Evolutionary conservation across 2,888 invertebrate species (phyloP), one percentile per base, ranked within the genome.

Genomic region (Aleiodes alternator): DNA sequence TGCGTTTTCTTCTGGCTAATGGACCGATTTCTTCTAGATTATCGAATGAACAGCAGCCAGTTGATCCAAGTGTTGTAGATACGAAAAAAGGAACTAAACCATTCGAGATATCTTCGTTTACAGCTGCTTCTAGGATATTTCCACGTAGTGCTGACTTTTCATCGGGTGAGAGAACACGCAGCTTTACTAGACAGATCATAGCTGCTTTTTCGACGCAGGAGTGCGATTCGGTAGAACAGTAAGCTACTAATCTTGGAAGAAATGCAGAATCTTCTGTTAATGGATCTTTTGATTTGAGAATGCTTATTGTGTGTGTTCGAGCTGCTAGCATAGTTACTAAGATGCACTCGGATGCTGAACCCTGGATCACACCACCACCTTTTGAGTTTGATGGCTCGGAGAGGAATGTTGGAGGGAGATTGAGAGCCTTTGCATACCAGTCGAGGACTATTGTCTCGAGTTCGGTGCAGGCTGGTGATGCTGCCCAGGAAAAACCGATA

Each of bases 401-500:
- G 75, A 92, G 84, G 86, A 96, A 96, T 38, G 92, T 92, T 75
- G 92, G 90, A 0, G 96, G 96, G 4, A 96, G 91, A 56, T 93
- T 94, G 70, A 96, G 92, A 1, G 94, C 94, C 87, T 93, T 93
- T 57, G 94, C 96, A 80, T 95, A 92, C 96, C 96, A 96, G 86
- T 96, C 95, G 82, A 96, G 90, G 1, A 96, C 94, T 78, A 96
- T 94, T 0, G 94, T 94, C 90, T 96, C 96, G 66, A 96, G 89
- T 90, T 96, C 96, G n/a, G 96, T 95, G 80, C 95, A 94, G 0
- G 96, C 95, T 11, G 96, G 96, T 89, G 95, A 95, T 3, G 96
- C 95, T 8, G 96, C 95, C 95, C 95, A 99, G 34, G 98, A 98
- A 90, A 99, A 99, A 83, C 99, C 99, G 83, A 99, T 96, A 90